These are phyloP conservation scores for Latheticus oryzae DNA, from an alignment of 2,888 invertebrate species.

Conservation along the genomic window DNA sequence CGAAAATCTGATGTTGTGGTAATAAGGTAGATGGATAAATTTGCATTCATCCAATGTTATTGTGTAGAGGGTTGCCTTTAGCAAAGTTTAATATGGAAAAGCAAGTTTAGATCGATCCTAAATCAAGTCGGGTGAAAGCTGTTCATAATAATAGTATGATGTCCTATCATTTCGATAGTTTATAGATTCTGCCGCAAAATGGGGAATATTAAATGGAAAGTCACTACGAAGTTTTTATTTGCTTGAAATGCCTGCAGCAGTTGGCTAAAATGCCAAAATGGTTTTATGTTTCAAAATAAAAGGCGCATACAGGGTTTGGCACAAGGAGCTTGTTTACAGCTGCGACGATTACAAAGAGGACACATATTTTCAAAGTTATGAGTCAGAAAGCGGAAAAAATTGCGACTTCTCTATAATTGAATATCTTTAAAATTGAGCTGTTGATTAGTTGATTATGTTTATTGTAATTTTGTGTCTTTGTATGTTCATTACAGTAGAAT, in stretches of 20 bases:
- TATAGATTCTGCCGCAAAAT: constrained; percentile 30
- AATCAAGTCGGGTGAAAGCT: constrained; percentile 48
- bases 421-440: too few species aligned
- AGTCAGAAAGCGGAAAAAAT: too few species aligned
- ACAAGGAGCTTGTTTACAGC: too few species aligned
- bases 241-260: constrained; percentile 2
- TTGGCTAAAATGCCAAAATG: background rate
- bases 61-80: constrained; percentile 33
- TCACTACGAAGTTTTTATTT: constrained; percentile 12
- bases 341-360: too few species aligned
- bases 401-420: too few species aligned
- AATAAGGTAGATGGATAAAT: constrained; percentile 26
- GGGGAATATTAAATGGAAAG: constrained; percentile 22
- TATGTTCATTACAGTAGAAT: too few species aligned
- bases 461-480: too few species aligned
- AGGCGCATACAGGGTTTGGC: too few species aligned
- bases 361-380: too few species aligned
- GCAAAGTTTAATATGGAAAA: constrained; percentile 34
- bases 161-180: constrained; percentile 42
- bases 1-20: constrained; percentile 49
- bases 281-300: too few species aligned
- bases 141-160: constrained; percentile 48
- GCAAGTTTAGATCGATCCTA: constrained; percentile 45
- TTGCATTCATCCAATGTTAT: constrained; percentile 34
- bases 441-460: too few species aligned